Conservation (phyloP, 2,888 invertebrate genomes). For the Xestobium rufovillosum region DNA sequence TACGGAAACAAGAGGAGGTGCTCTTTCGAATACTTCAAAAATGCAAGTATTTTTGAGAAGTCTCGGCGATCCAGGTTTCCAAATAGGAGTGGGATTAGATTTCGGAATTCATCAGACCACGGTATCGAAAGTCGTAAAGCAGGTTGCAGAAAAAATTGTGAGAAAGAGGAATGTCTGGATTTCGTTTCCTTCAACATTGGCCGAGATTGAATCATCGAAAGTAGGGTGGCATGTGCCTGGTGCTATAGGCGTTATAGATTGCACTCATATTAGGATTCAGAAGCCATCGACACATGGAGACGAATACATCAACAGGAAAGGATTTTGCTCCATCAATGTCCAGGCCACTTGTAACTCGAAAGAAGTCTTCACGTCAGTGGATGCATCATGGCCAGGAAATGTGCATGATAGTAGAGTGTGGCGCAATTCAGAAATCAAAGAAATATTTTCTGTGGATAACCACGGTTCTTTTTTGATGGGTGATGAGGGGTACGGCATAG, state of each 20-base stretch:
- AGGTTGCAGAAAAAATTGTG: too few relatives aligned
- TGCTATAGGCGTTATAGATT: too few relatives aligned
- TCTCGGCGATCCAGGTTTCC: conserved; percentile 14
- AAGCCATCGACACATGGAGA: too few relatives aligned
- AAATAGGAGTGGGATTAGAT: conserved; percentile 11
- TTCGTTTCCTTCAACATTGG: too few relatives aligned
- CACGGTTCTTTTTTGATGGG: too few relatives aligned
- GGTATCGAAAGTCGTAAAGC: too few relatives aligned
- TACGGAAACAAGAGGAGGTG: conserved; percentile 12
- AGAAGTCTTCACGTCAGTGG: conserved; percentile 20
- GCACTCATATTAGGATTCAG: too few relatives aligned
- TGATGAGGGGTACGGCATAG: conserved; percentile 22
- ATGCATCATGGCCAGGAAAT: conserved; percentile 19
- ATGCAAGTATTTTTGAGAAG: conserved; percentile 11
- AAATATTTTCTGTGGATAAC: too few relatives aligned
- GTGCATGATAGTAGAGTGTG: conserved; percentile 21
- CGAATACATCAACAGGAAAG: conserved; percentile 22
- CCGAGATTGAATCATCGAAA: too few relatives aligned
- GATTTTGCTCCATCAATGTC: conserved; percentile 20
- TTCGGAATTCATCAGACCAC: too few relatives aligned
- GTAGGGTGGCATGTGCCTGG: too few relatives aligned
- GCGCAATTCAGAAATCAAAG: conserved; percentile 16
- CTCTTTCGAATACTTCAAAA: conserved; percentile 9
- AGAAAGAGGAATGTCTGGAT: too few relatives aligned
- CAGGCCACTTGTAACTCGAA: conserved; percentile 20